Base-by-base conservation (phyloP, 2,797 vertebrate species). In the Ctenosaura bakeri region DNA sequence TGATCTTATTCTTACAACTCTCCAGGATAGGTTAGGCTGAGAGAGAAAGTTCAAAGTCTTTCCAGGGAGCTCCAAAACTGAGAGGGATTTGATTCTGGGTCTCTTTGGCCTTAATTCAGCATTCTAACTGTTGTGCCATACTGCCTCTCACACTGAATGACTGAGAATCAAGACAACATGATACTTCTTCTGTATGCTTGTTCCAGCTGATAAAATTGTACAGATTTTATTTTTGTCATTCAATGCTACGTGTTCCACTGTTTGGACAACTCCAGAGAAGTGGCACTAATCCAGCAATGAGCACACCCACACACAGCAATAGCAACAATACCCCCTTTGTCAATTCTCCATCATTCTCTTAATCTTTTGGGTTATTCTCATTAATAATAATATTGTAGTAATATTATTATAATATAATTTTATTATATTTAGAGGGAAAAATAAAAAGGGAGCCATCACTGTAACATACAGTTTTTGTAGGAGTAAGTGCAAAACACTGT, bases 401-500 rank as follows among this genome's bases (percentile, higher is more conserved):
- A 62, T 66, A 66, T 66, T 69, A 69, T 32, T 69, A 69, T 8
- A 32, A 69, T 69, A 56, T 69, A 71, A 38, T 81, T 12, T 59
- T 59, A 16, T 74, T 78, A 50, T 32, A 50, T 83, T 89, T 29
- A 46, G 76, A 76, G 20, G 24, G 32, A 6, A 16, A 50, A 26
- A 76, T 59, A 56, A 71, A 81, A 88, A 59, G n/a, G 22, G 6
- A 13, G 26, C 66, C 46, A 85, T 12, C 9, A 52, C 29, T 24
- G 29, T 62, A 64, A 38, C 46, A 42, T 52, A 20, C 42, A 50
- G 1, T 46, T 46, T 46, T 46, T 35, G 80, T 83, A n/a, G 69
- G 73, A 38, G 32, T 29, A 52, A 62, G 54, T 87, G 69, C n/a
- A 66, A 83, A 90, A 82, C 69, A 86, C 32, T 52, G 20, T 86